Evolutionary conservation across 1,140 invertebrate species (phyloP), one percentile per base, ranked within the genome.

Genomic region (Cotesia vestalis): DNA sequence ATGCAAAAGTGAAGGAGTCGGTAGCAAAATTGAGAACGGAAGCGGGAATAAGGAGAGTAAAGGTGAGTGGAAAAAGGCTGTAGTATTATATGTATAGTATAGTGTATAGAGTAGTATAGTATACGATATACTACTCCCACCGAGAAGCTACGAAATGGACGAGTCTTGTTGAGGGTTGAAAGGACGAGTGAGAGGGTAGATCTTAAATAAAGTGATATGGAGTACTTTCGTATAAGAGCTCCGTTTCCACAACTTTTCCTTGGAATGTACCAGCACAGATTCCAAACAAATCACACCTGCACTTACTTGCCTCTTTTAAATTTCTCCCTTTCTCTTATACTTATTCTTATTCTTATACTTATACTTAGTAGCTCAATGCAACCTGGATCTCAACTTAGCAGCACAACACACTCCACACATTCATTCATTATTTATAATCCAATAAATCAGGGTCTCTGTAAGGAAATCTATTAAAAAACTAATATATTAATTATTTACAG

Each of bases 141-240:
- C 27, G 27, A 69, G 75, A 80, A 78, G 75, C 81, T 78, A 81
- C 82, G 84, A 87, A 87, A 87, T 86, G 85, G 85, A 87, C 84
- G 84, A 86, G 85, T 86, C 85, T 87, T 85, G 85, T 87, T 85
- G 84, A 82, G 82, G 84, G 81, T 84, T 84, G 81, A 86, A 87
- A 85, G 83, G 83, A 80, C 80, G 83, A 84, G 84, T 75, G 84
- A 87, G 85, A 87, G 85, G 85, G 84, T 86, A 87, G 86, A 86
- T 87, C 85, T 86, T 87, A 87, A 87, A 87, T 87, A 87, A 87
- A 85, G 85, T 87, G 86, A 86, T 86, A 87, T 87, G 86, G 86
- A 87, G 86, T 87, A 84, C 85, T 87, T 86, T 86, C 83, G 85
- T 87, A 87, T 86, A 86, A 86, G 85, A 87, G 85, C 86, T 83